phyloP scores from a whole-genome alignment of 23 tunicate genomes.

The Styela clava region DNA sequence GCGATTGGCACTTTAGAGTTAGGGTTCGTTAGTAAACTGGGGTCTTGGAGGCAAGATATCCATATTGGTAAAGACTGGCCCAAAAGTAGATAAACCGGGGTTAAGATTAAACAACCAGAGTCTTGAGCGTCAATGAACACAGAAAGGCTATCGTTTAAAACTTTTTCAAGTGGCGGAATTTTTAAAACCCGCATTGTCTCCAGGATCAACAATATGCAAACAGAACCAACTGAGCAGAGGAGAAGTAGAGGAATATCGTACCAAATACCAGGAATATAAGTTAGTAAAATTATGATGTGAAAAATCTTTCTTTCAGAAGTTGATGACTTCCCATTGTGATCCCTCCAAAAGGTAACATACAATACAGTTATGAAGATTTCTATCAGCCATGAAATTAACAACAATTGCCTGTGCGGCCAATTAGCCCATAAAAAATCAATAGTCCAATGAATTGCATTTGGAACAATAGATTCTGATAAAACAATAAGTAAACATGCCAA shows the following conservation, averaged over 20 bases:
- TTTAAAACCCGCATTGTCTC: conserved; percentile 43
- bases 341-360: conserved; percentile 11
- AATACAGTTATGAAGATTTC: background rate
- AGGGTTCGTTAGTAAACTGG: conserved; percentile 6
- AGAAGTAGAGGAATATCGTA: conserved; percentile 57
- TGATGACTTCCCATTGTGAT: conserved; percentile 9
- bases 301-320: conserved; percentile 70
- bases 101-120: conserved; percentile 56
- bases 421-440: background rate
- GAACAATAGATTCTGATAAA: conserved; percentile 4
- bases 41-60: conserved; percentile 46
- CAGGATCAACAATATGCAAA: conserved; percentile 35
- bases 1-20: conserved; percentile 22
- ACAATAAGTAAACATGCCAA: conserved; percentile 1
- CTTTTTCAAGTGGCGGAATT: conserved; percentile 49
- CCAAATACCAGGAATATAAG: conserved; percentile 72
- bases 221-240: conserved; percentile 43
- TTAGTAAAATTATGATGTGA: conserved; percentile 63
- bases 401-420: background rate
- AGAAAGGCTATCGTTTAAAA: conserved; percentile 15
- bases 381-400: conserved; percentile 1
- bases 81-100: conserved; percentile 69
- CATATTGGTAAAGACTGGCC: conserved; percentile 87
- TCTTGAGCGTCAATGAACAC: conserved; percentile 62
- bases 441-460: background rate